A percentile compares a stretch with the other conserved stretches of the same genome.
Conservation (phyloP, 2,888 invertebrate genomes). For the Arctia plantaginis region DNA sequence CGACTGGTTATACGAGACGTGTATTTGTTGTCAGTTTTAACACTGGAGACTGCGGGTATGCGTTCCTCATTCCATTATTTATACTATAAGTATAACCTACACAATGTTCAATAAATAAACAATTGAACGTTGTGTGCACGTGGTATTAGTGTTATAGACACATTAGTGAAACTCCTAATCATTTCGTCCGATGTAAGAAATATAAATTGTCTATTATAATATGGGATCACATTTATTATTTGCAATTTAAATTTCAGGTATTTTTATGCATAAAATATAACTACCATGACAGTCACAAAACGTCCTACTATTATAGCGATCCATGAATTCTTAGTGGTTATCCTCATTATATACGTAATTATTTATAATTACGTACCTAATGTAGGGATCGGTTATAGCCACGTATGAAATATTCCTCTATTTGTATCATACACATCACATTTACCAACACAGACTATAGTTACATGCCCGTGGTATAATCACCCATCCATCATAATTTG, state of each 20-base stretch:
- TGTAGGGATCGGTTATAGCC: background rate
- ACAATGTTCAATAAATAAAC: slow-evolving; percentile 73
- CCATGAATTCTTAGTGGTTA: background rate
- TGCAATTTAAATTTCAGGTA: background rate
- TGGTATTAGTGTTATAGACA: slow-evolving; percentile 54
- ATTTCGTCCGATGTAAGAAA: slow-evolving; percentile 18
- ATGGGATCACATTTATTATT: background rate
- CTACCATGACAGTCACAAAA: background rate
- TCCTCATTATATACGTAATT: background rate
- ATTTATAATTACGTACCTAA: background rate
- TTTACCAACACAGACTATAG: background rate
- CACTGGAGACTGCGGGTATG: slow-evolving; percentile 69
- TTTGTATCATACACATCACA: background rate
- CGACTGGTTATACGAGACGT: slow-evolving; percentile 65
- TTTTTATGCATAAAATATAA: background rate
- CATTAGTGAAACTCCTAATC: slow-evolving; percentile 46
- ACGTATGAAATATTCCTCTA: background rate
- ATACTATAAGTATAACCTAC: slow-evolving; percentile 68
- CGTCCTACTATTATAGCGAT: background rate
- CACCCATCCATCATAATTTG: background rate
- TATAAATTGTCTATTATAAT: background rate
- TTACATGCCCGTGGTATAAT: background rate
- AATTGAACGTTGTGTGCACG: slow-evolving; percentile 63
- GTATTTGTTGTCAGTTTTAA: slow-evolving; percentile 61
- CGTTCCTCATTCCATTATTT: slow-evolving; percentile 64